Evolutionary conservation across 2,797 vertebrate genomes (phyloP).

Genomic region (Lacerta agilis): DNA sequence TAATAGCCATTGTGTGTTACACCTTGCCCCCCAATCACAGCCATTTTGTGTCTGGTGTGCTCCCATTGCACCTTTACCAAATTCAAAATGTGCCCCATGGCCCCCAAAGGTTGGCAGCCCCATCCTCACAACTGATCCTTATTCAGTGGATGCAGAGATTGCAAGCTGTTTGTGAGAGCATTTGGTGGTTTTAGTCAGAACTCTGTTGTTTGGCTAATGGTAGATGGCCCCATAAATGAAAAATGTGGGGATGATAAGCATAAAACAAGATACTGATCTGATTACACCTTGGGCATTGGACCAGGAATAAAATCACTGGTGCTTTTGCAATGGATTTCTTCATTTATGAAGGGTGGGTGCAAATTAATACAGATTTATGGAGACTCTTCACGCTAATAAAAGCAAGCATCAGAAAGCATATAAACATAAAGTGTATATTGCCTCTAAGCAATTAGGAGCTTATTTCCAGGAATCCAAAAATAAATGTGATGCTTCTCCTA

Average conservation of each 20-base stretch:
- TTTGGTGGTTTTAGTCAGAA: neutral
- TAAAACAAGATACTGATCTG: constrained; percentile 47
- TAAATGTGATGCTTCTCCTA: constrained; percentile 4
- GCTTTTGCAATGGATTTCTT: constrained; percentile 12
- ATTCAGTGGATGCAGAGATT: no score
- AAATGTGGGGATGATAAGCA: constrained; percentile 38
- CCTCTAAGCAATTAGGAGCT: constrained; percentile 28
- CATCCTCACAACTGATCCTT: no score
- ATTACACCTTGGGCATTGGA: constrained; percentile 16
- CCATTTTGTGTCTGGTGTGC: no score
- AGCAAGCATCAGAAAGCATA: constrained; percentile 14
- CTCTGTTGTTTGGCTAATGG: neutral
- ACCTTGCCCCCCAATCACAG: no score
- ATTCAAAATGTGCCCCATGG: no score
- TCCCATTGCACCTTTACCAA: no score
- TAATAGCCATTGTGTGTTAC: no score
- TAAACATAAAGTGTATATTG: constrained; percentile 22
- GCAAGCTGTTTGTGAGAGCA: no score
- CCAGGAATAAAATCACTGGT: constrained; percentile 30
- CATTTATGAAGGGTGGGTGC: constrained; percentile 13
- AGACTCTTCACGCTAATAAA: constrained; percentile 31
- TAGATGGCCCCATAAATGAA: constrained; percentile 40
- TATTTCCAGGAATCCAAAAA: constrained; percentile 36
- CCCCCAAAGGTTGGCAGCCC: no score
- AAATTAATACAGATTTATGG: constrained; percentile 47